phyloP scores from a whole-genome alignment of 2,888 invertebrate genomes.

The Chymomyza caudatula region DNA sequence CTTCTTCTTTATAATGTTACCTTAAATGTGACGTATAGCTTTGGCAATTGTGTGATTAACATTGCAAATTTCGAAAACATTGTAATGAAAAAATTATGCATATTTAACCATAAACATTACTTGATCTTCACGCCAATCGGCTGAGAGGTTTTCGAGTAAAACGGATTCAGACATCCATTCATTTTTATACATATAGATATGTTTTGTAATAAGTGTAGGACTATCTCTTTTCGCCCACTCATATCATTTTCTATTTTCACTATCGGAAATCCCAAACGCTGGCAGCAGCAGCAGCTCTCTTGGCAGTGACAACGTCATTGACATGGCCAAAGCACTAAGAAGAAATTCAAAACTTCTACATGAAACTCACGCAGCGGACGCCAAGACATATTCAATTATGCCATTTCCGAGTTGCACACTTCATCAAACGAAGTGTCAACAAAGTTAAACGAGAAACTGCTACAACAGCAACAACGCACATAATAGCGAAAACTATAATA shows the following conservation, averaged over 20 bases:
- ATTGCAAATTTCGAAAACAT: too few relatives aligned
- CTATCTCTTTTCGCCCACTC: conserved; percentile 36
- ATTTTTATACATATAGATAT: too few relatives aligned
- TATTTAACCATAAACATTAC: too few relatives aligned
- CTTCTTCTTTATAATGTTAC: too few relatives aligned
- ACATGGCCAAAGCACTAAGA: background rate
- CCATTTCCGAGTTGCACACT: conserved; percentile 46
- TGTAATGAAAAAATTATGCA: too few relatives aligned
- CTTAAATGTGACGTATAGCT: too few relatives aligned
- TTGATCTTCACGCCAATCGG: too few relatives aligned
- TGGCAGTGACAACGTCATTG: background rate
- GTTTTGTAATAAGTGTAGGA: background rate
- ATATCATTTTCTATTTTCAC: conserved; percentile 55
- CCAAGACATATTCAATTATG: conserved; percentile 61
- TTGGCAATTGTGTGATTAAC: too few relatives aligned
- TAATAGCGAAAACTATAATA: conserved; percentile 25
- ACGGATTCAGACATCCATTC: too few relatives aligned
- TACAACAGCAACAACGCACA: conserved; percentile 21
- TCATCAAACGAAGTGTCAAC: conserved; percentile 62
- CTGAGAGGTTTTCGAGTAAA: too few relatives aligned
- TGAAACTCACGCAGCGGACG: conserved; percentile 16
- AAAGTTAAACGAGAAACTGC: conserved; percentile 65
- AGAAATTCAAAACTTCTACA: conserved; percentile 50
- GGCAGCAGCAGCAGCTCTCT: conserved; percentile 35
- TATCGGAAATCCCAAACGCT: conserved; percentile 43